Conservation (phyloP, 1,140 invertebrate species). For the Drosophila punjabiensis region DNA sequence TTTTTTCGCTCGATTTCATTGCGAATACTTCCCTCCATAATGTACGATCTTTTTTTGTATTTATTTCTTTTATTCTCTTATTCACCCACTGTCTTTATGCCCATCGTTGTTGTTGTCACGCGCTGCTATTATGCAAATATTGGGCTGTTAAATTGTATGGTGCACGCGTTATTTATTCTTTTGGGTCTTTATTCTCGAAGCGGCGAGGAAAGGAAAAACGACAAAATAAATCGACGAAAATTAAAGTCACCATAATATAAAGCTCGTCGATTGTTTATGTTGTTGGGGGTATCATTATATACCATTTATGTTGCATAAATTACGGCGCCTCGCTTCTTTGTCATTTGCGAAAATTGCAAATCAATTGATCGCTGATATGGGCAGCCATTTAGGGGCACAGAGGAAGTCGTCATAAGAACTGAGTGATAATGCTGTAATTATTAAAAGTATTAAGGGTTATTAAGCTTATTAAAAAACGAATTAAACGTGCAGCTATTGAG, state of each 20-base stretch:
- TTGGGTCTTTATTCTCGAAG: conserved; percentile 50
- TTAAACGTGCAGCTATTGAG: not conserved
- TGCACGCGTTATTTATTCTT: conserved; percentile 78
- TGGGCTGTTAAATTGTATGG: conserved; percentile 75
- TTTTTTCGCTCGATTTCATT: conserved; percentile 2
- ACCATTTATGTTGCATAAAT: conserved; percentile 81
- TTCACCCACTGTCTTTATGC: conserved; percentile 31
- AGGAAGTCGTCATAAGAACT: conserved; percentile 4
- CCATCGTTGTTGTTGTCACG: conserved; percentile 67
- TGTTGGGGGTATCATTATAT: conserved; percentile 54
- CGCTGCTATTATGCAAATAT: conserved; percentile 84
- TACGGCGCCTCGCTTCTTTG: conserved; percentile 63
- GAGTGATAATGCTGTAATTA: conserved; percentile 25
- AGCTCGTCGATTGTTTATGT: conserved; percentile 46
- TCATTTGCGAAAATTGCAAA: conserved; percentile 64
- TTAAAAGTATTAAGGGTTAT: conserved; percentile 10
- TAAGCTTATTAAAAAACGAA: not conserved
- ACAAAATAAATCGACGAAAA: conserved; percentile 38
- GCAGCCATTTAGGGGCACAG: conserved; percentile 14
- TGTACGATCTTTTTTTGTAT: conserved; percentile 25
- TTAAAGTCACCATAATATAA: conserved; percentile 50
- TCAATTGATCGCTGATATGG: conserved; percentile 50
- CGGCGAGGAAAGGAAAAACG: conserved; percentile 17
- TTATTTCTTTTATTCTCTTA: conserved; percentile 14
- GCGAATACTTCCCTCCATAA: conserved; percentile 20